phyloP scores from a whole-genome alignment of 92 coral and sea anemone species.

The Anthopleura xanthogrammica region DNA sequence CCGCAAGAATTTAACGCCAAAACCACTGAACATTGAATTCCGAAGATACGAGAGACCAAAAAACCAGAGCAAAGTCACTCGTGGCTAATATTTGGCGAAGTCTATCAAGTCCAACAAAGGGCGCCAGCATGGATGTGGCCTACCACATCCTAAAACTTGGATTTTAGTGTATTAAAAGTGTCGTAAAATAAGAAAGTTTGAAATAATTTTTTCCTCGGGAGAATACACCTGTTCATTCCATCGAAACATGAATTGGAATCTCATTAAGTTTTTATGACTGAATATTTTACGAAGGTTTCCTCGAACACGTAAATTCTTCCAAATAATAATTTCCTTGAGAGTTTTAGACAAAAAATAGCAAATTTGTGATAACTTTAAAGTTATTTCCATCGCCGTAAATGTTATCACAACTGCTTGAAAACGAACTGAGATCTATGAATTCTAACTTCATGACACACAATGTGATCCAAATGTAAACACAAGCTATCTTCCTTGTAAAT shows the following conservation, averaged over 20 bases:
- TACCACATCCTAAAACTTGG: constrained; percentile 1
- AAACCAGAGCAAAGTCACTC: neutral
- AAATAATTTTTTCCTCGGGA: neutral
- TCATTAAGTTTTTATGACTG: constrained; percentile 28
- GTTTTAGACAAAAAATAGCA: neutral
- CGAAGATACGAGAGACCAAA: constrained; percentile 9
- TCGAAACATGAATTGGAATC: constrained; percentile 21
- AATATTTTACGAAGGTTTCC: neutral
- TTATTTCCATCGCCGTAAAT: neutral
- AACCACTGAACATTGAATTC: constrained; percentile 14
- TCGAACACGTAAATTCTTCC: neutral
- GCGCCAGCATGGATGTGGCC: neutral
- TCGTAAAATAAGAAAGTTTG: neutral
- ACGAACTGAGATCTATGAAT: neutral
- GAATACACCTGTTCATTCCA: constrained; percentile 2
- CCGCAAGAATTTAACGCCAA: constrained; percentile 9
- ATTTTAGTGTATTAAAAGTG: neutral
- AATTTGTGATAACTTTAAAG: neutral
- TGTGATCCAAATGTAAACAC: neutral
- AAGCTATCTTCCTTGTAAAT: neutral
- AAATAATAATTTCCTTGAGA: neutral
- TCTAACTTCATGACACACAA: neutral
- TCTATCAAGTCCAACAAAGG: neutral
- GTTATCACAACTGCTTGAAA: neutral
- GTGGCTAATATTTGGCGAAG: neutral